Conservation (phyloP, 2,888 invertebrate genomes). For the Agrotis exclamationis region DNA sequence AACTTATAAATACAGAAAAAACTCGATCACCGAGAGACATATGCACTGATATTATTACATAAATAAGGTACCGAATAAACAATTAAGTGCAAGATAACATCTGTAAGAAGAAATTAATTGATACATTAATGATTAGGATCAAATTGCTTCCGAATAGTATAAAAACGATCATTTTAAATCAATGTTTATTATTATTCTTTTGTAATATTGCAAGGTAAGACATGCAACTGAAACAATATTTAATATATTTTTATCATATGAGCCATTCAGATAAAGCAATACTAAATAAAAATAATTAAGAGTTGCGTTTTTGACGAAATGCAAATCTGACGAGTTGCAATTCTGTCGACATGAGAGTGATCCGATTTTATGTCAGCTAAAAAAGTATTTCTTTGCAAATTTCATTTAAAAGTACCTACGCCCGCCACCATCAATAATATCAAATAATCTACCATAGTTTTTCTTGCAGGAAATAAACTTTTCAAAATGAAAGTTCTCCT, state of each 20-base stretch:
- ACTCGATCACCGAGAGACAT: too few relatives aligned
- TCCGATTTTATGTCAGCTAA: too few relatives aligned
- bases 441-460: not conserved
- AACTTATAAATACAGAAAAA: too few relatives aligned
- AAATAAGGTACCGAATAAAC: not conserved
- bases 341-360: too few relatives aligned
- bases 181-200: constrained; percentile 24
- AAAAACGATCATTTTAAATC: constrained; percentile 29
- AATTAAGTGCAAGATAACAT: not conserved
- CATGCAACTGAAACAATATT: not conserved
- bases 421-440: not conserved
- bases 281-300: too few relatives aligned
- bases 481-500: constrained; percentile 74
- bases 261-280: too few relatives aligned
- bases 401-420: not conserved
- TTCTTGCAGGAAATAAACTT: not conserved
- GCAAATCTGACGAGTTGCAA: too few relatives aligned
- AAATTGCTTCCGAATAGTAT: constrained; percentile 44
- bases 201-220: constrained; percentile 46
- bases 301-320: too few relatives aligned
- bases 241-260: not conserved
- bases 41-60: too few relatives aligned
- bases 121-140: constrained; percentile 8
- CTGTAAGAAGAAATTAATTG: not conserved
- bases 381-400: too few relatives aligned